Base-by-base conservation (phyloP, 2,797 vertebrate species). In the Scomberomorus guttatus region DNA sequence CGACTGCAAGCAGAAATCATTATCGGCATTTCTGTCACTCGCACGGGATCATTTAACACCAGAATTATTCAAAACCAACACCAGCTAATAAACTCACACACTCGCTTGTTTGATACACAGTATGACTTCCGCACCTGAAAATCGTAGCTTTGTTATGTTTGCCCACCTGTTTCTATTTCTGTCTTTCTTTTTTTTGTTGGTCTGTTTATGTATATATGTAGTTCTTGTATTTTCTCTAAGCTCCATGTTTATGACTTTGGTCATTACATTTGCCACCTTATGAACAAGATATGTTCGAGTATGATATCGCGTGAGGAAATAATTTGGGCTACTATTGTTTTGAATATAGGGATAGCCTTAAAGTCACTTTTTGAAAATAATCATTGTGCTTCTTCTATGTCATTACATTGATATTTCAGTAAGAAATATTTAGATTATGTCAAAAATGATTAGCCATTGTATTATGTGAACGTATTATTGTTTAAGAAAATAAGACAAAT, bases 51-150 rank as follows among this genome's bases (percentile, higher is more conserved):
- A 34, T 70, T 75, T 60, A 18, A 64, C 55, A 80, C 10, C 46
- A 61, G 62, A 81, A 63, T 84, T 84, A 73, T 70, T 77, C 27
- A 32, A 79, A 87, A 87, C 88, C 88, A 90, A 90, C 93, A 93
- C 90, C 93, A 94, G 91, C 90, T 90, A 55, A 86, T 89, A 92
- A 93, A 92, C 88, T 92, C 81, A 75, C 81, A 58, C 0, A 14
- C 77, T 80, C 25, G 11, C 76, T 72, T 66, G 32, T 72, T 72
- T 65, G 32, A 62, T 56, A 65, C 27, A 72, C 32, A 72, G 67
- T n/a, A n/a, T n/a, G 74, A 78, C 79, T 79, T 86, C 70, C 18
- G 17, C 75, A 72, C 61, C 61, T 72, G 51, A 70, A 71, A 69
- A 27, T 13, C 11, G 20, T 75, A 77, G 79, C 83, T 85, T 66